Evolutionary conservation across 2,113 vertebrate genomes (phyloP), one percentile per base, ranked within the genome.

Genomic region (Oxyura jamaicensis): DNA sequence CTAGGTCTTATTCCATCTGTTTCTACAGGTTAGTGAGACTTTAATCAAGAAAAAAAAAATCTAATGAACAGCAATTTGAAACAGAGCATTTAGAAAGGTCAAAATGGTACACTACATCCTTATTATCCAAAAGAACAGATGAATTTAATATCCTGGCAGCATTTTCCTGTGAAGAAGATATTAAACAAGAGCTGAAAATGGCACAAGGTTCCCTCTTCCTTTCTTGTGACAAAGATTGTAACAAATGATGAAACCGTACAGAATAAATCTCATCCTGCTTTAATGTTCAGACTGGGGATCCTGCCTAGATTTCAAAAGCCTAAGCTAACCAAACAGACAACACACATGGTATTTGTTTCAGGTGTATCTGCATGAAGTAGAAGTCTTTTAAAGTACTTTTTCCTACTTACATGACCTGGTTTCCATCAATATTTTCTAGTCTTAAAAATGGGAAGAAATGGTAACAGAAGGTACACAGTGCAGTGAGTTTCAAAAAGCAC

Each of bases 81-180:
- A 88, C 75, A 91, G 68, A 90, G 87, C 86, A 92, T 91, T 97
- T 93, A 89, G 88, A 97, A 97, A 96, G 93, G 95, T 96, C 97
- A 97, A 55, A 95, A 83, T 91, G 85, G 88, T 96, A 81, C 81
- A 71, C 94, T 97, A 90, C 91, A 93, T 94, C 80, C 91, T 96
- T 91, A 96, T 96, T 95, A 95, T 96, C 90, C 80, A 35, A 90
- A 96, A 91, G 89, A 94, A 96, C 83, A 93, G 77, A 97, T 92
- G 82, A 97, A 62, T 91, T 91, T 95, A 96, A 94, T 94, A 95
- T 83, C 74, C 88, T 90, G 92, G 83, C 80, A 93, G 58, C 60
- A 48, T 76, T 93, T 91, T 86, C 88, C 88, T 82, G 50, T 91
- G 90, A 94, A 91, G 75, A 96, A 91, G 86, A 90, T 84, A 91